Base-by-base conservation (phyloP, 2,797 vertebrate species). In the Arctocebus calabarensis region DNA sequence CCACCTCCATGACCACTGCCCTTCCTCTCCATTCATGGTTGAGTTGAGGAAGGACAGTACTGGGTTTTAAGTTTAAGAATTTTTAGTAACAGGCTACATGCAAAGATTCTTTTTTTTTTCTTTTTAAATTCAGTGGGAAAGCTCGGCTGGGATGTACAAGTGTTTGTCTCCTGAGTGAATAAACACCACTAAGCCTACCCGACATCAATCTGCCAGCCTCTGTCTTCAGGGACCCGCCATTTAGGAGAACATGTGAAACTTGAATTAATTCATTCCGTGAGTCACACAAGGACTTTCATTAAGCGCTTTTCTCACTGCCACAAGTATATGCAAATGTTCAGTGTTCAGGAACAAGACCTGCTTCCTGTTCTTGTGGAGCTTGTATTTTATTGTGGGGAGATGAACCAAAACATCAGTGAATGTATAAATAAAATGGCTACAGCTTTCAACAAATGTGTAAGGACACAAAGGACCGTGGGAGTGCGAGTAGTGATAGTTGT, bases 241-340 rank as follows among this genome's bases (percentile, higher is more conserved):
- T 95, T 87, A 94, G 68, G 43, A 93, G 95, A 93, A 77, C 73
- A 92, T 77, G 87, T 95, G 73, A 95, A 81, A 92, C 43, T 13
- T 91, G 84, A 77, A 55, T 86, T 75, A 87, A 57, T 74, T 96
- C 40, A 43, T 77, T 77, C 27, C 11, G 5, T 7, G 59, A 83
- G 61, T 91, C 78, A 88, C 27, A 23, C 2, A 48, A 13, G 1
- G 1, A 37, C 82, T 94, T 95, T 78, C 70, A 66, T 20, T 29
- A 61, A 62, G 77, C 40, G 81, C 7, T 48, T 85, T 78, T 70
- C 74, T 79, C 19, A 29, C 34, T 52, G 77, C 34, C 43, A 55
- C 43, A 55, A 91, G 57, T 11, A 57, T n/a, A 43, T 7, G 55
- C 8, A 25, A 77, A n/a, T 27, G 34, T 29, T 19, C 5, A 2